Evolutionary conservation across 2,797 vertebrate genomes (phyloP), one percentile per base, ranked within the genome.

Genomic region (Bryconaethiops microstoma): DNA sequence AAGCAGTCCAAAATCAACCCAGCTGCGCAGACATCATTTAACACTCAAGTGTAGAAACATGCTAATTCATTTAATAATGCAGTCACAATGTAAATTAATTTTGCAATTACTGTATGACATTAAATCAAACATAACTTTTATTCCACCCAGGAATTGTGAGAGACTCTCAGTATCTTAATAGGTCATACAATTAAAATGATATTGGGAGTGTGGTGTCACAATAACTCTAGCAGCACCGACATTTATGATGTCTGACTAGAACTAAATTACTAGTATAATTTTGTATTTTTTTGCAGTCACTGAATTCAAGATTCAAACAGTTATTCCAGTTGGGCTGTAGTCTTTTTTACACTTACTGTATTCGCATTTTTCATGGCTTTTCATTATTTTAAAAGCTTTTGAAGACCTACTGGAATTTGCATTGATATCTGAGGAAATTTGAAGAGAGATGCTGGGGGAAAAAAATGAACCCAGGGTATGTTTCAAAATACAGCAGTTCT

Each of bases 121-220:
- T 88, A 87, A 91, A 92, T 92, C 89, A 91, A 90, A 88, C 81
- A 78, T 83, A 72, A 86, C 88, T 89, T 86, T 82, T 87, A 82
- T 87, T 90, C 88, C 91, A 77, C 57, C 0, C n/a, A 67, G 59
- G 64, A 52, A 48, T 76, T 88, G 88, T 74, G 60, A 88, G 84
- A 86, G 84, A 88, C 85, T 82, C 77, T 87, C 88, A 84, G 86
- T 79, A 83, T 89, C 78, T 74, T 92, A 92, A 92, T 92, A 90
- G 89, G 87, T 90, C 86, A 83, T 83, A 78, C 88, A 87, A 94
- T 94, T 92, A 93, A 91, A 92, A 89, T 88, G 84, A 90, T 88
- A 93, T 92, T 92, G 91, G 85, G 6, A 63, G 80, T 88, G 87
- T 79, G 40, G 82, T 77, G 84, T 85, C 84, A 83, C 86, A 86